Conservation (phyloP, 2,888 invertebrate genomes). For the Phlogophora meticulosa region DNA sequence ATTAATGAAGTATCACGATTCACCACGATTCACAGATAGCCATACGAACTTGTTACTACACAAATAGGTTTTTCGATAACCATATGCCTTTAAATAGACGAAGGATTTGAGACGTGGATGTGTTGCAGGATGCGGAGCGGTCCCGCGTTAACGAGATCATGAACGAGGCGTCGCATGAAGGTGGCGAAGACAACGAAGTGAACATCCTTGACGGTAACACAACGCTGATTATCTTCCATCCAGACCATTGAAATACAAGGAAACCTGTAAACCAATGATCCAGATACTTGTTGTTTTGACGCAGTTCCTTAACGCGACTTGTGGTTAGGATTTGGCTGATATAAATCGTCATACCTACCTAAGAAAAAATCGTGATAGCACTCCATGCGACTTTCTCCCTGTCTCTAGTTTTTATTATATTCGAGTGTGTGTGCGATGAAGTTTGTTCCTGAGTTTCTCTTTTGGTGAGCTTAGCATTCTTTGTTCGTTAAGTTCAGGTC, state of each 20-base stretch:
- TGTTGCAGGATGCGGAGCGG: slow-evolving; percentile 80
- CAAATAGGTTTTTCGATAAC: no score
- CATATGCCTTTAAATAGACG: not conserved
- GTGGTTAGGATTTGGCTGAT: no score
- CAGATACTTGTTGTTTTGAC: not conserved
- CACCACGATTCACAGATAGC: not conserved
- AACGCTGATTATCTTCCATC: slow-evolving; percentile 9
- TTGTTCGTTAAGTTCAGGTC: no score
- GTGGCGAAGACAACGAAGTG: slow-evolving; percentile 74
- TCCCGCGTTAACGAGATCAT: slow-evolving; percentile 81
- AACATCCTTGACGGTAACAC: slow-evolving; percentile 79
- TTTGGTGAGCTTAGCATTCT: no score
- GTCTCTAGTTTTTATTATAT: no score
- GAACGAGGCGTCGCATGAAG: slow-evolving; percentile 72
- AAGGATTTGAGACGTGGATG: not conserved
- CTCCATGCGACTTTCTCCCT: no score
- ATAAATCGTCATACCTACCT: no score
- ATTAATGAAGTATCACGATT: not conserved
- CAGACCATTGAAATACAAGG: not conserved
- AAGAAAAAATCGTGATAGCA: no score
- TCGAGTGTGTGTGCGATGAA: no score
- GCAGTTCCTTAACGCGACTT: no score
- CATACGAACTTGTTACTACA: no score
- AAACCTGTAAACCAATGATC: not conserved
- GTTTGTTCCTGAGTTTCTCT: no score